Conservation (phyloP, 35 echinoderm and acorn worm genomes). For the Apostichopus parvimensis region DNA sequence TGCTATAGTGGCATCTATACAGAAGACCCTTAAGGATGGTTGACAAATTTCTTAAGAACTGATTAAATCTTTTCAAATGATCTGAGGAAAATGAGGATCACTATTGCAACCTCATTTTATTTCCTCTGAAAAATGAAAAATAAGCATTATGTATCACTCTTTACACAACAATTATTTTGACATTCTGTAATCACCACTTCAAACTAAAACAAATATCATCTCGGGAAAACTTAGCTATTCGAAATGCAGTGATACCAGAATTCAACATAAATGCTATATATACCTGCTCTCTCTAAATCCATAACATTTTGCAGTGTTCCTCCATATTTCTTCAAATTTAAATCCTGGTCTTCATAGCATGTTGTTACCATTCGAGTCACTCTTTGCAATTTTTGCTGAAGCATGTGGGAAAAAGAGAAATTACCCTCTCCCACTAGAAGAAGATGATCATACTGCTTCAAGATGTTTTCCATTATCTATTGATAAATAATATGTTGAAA, state of each 20-base stretch:
- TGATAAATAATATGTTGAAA: not conserved
- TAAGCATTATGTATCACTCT: too few relatives aligned
- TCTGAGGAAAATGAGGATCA: too few relatives aligned
- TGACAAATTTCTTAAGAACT: too few relatives aligned
- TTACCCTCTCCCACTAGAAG: conserved; percentile 91
- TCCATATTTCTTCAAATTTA: not conserved
- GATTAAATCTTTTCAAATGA: too few relatives aligned
- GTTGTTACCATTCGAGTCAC: conserved; percentile 53
- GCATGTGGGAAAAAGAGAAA: conserved; percentile 81
- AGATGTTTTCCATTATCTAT: conserved; percentile 3
- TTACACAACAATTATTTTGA: too few relatives aligned
- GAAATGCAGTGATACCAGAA: not conserved
- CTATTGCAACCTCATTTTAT: too few relatives aligned
- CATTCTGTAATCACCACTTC: too few relatives aligned
- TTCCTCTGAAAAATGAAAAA: too few relatives aligned
- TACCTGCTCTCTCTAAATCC: not conserved
- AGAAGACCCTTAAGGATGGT: too few relatives aligned
- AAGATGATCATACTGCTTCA: not conserved
- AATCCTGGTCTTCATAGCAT: conserved; percentile 49
- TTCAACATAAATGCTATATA: not conserved
- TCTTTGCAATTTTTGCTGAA: conserved; percentile 39
- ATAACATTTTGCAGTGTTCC: not conserved
- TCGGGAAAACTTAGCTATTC: too few relatives aligned
- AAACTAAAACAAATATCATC: too few relatives aligned
- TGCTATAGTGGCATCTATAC: too few relatives aligned